Conservation (phyloP, 1,140 invertebrate species). For the Penaeus chinensis region DNA sequence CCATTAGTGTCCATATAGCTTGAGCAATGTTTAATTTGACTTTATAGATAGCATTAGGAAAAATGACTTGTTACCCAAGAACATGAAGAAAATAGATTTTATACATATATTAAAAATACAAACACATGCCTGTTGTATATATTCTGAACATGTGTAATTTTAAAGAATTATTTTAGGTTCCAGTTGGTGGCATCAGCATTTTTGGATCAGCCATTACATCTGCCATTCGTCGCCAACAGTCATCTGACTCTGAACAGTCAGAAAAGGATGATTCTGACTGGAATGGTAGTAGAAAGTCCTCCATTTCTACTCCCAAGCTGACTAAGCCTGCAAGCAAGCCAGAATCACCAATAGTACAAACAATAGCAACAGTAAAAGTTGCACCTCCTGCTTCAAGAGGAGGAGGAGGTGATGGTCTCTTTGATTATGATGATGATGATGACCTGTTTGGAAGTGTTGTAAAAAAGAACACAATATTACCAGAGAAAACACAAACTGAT, state of each 20-base stretch:
- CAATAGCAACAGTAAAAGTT: too few relatives aligned
- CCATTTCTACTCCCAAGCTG: neutral
- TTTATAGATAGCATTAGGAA: too few relatives aligned
- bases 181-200: constrained; percentile 53
- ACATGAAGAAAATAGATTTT: neutral
- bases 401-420: constrained; percentile 18
- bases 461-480: neutral
- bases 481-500: neutral
- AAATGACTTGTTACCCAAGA: too few relatives aligned
- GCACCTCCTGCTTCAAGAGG: neutral
- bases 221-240: constrained; percentile 34
- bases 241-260: constrained; percentile 34
- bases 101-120: neutral
- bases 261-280: neutral
- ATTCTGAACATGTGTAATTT: neutral
- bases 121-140: neutral
- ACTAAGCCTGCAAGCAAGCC: neutral
- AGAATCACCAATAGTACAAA: neutral
- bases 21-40: too few relatives aligned
- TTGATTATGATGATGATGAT: constrained; percentile 48
- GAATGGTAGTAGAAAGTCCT: neutral
- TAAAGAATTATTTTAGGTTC: constrained; percentile 33
- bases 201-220: constrained; percentile 53
- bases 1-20: too few relatives aligned
- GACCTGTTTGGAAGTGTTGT: constrained; percentile 16